Evolutionary conservation across 2,113 vertebrate genomes (phyloP), one percentile per base, ranked within the genome.

Genomic region (Pardalotus punctatus): DNA sequence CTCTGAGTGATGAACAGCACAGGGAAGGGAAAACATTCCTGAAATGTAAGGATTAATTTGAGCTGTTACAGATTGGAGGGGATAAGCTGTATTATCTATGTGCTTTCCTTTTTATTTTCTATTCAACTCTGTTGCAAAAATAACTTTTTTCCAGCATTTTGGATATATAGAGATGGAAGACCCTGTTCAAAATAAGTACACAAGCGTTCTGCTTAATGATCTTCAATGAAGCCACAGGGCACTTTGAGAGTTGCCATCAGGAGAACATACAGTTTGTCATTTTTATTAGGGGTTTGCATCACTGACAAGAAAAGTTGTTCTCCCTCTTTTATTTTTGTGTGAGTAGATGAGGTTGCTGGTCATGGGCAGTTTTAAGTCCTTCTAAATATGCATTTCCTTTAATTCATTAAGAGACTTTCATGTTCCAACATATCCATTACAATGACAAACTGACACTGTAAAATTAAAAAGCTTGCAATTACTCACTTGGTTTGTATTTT

Each of bases 371-470:
- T 96, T 95, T 90, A 96, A 96, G 85, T 81, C 86, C 61, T 95
- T 83, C 88, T 90, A 92, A 94, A 95, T 94, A 92, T 81, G 79
- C 72, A 88, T 96, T 92, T 95, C 33, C 87, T 94, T 96, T 95
- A 96, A 96, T 96, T 96, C 94, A 93, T 96, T 94, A 95, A 96
- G 83, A 89, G 77, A 74, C 89, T 90, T 94, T 23, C 28, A 16
- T 96, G 94, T 96, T 95, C 83, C 33, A 78, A 50, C 65, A 62
- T 92, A 84, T 80, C 92, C 84, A 86, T 79, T 67, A 74, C 73
- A 64, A 72, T 92, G 94, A 83, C 89, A 94, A 92, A 92, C 25
- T 65, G 79, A 85, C 36, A 88, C 80, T 86, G 71, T 97, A 95
- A 96, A 93, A 83, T 88, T 88, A 90, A 96, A 93, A 90, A 85